Conservation (phyloP, 1,140 invertebrate species). For the Intoshia linei region DNA sequence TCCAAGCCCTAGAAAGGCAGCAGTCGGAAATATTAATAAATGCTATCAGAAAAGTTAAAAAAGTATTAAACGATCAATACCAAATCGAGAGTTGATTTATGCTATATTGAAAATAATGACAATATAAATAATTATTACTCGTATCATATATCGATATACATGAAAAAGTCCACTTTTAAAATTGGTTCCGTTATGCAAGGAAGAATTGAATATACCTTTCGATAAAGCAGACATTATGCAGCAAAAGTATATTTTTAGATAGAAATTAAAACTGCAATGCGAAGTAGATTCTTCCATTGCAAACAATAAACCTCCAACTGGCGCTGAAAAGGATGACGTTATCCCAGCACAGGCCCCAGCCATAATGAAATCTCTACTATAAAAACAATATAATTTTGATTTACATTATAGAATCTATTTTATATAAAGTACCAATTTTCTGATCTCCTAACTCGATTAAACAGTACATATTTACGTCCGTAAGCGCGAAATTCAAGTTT, state of each 20-base stretch:
- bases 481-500: background rate
- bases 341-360: conserved; percentile 73
- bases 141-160: no score
- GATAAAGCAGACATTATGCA: background rate
- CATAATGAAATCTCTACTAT: conserved; percentile 84
- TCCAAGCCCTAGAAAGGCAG: conserved; percentile 4
- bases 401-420: no score
- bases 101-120: background rate
- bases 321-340: conserved; percentile 71
- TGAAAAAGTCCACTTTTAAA: no score
- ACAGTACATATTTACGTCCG: no score
- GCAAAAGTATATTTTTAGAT: no score
- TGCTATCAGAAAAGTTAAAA: conserved; percentile 3
- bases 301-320: conserved; percentile 77
- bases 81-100: background rate
- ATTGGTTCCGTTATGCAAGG: no score
- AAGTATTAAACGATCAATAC: background rate
- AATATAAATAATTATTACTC: background rate
- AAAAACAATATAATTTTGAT: conserved; percentile 30
- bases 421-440: no score
- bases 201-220: background rate
- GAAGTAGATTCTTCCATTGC: conserved; percentile 64
- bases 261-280: background rate
- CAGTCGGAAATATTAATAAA: conserved; percentile 6
- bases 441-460: no score